Percentiles rank a stretch among this genome's conserved stretches.
Conservation (phyloP, 2,888 invertebrate species). For the Xylophagus ater region DNA sequence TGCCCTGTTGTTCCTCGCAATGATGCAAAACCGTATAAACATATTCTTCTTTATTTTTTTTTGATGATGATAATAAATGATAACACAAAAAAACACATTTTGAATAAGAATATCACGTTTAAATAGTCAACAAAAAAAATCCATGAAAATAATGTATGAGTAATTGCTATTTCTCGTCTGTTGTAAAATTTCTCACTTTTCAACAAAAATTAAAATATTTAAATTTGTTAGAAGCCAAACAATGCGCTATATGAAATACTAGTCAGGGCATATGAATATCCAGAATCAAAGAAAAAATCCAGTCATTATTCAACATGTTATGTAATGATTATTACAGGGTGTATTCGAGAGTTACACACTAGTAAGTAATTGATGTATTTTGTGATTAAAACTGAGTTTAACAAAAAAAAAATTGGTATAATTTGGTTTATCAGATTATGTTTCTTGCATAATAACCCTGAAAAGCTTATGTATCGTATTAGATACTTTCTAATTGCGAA, state of each 20-base stretch:
- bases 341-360: too few species aligned
- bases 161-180: constrained; percentile 14
- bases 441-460: too few species aligned
- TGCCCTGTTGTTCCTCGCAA: neutral
- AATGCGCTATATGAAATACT: constrained; percentile 13
- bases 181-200: constrained; percentile 2
- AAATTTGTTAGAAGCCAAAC: too few species aligned
- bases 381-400: too few species aligned
- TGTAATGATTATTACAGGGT: too few species aligned
- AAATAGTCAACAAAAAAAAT: neutral
- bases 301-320: constrained; percentile 14
- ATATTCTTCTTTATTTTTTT: neutral
- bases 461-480: too few species aligned
- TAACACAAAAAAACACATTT: constrained; percentile 1
- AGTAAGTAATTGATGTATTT: too few species aligned
- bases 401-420: too few species aligned
- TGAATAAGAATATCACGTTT: neutral
- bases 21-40: neutral
- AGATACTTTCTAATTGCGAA: too few species aligned
- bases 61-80: neutral
- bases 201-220: constrained; percentile 15
- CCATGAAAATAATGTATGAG: constrained; percentile 11
- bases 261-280: too few species aligned
- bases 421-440: too few species aligned
- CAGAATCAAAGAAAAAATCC: too few species aligned